Evolutionary conservation across 2,797 vertebrate species (phyloP).

Genomic region (Phataginus tricuspis): DNA sequence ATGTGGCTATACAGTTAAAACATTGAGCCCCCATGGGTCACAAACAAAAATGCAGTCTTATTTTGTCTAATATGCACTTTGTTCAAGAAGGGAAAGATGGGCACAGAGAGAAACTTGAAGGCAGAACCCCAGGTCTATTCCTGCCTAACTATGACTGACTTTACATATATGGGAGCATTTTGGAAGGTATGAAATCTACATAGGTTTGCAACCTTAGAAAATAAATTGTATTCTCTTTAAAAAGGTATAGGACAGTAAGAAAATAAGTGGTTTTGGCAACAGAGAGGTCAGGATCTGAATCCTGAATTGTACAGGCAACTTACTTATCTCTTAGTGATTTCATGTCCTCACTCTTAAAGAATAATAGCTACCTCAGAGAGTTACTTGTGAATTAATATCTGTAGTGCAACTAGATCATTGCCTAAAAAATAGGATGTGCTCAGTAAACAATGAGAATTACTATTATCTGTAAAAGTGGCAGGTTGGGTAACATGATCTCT

Average conservation of each 20-base stretch:
- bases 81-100: neutral
- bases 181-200: neutral
- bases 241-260: neutral
- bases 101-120: neutral
- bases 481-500: neutral
- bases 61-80: neutral
- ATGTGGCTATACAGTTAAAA: neutral
- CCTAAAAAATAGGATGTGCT: neutral
- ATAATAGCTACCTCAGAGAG: neutral
- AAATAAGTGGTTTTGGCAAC: neutral
- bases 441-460: neutral
- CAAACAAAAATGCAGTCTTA: neutral
- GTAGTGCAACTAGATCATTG: neutral
- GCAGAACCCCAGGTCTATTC: neutral
- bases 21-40: neutral
- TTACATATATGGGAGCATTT: neutral
- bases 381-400: slow-evolving; percentile 31
- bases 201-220: neutral
- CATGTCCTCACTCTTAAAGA: neutral
- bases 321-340: neutral
- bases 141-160: neutral
- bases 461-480: neutral
- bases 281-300: neutral
- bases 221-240: neutral
- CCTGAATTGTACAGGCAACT: slow-evolving; percentile 51